A percentile compares a stretch with the other conserved stretches of the same genome.
Evolutionary conservation across 2,113 vertebrate species (phyloP).

Genomic region (Fulmarus glacialis): DNA sequence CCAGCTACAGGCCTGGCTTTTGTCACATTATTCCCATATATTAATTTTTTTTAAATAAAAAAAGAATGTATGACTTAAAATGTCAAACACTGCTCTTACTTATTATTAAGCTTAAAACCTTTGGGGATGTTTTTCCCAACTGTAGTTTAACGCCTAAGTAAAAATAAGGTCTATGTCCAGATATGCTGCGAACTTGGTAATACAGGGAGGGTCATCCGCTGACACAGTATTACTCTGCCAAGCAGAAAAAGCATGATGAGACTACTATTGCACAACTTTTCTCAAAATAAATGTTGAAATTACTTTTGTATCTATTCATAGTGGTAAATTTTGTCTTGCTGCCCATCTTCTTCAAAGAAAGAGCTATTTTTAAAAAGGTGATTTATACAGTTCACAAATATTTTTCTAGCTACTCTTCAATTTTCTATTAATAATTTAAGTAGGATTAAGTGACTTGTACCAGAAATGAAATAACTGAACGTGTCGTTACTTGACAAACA

Average conservation of each 20-base stretch:
- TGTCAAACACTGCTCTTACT: neutral
- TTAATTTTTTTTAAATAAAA: neutral
- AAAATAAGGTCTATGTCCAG: slow-evolving; percentile 45
- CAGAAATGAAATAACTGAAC: neutral
- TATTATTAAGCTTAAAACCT: slow-evolving; percentile 42
- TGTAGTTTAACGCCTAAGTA: neutral
- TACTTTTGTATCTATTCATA: slow-evolving; percentile 52
- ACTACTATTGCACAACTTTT: slow-evolving; percentile 45
- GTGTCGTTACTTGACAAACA: neutral
- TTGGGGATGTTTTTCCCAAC: slow-evolving; percentile 49
- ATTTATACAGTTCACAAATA: slow-evolving; percentile 4
- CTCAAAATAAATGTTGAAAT: slow-evolving; percentile 53
- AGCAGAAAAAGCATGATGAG: slow-evolving; percentile 33
- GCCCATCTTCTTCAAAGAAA: slow-evolving; percentile 3
- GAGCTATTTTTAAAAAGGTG: slow-evolving; percentile 57
- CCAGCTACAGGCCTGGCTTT: neutral
- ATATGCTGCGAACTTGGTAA: slow-evolving; percentile 17
- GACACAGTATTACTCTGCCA: slow-evolving; percentile 38
- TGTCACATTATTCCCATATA: neutral
- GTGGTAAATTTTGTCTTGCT: neutral
- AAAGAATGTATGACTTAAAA: neutral
- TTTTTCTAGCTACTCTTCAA: slow-evolving; percentile 24
- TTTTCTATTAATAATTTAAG: slow-evolving; percentile 1
- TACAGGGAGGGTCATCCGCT: slow-evolving; percentile 41
- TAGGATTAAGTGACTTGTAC: neutral